These are phyloP conservation scores for Setophaga kirtlandii DNA, from an alignment of 2,113 vertebrate species.

Conservation along the genomic window DNA sequence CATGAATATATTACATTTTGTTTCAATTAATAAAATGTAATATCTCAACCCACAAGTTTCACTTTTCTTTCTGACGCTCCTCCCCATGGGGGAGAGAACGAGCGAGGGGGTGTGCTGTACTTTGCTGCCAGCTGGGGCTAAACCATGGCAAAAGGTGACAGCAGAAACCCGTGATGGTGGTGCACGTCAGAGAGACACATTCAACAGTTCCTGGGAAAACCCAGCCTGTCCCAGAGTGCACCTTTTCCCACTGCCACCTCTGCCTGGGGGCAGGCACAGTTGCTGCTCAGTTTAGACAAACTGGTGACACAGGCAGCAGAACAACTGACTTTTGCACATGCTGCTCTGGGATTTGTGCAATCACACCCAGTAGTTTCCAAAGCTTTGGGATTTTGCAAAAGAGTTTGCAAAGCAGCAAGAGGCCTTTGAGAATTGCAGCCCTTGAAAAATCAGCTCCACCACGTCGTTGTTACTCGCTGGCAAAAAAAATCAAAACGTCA, in stretches of 20 bases:
- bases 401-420: not conserved
- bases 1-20: not conserved
- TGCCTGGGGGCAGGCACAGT: not conserved
- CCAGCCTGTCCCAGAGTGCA: not conserved
- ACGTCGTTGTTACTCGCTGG: not conserved
- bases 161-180: not conserved
- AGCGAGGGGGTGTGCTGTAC: accelerated
- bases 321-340: not conserved
- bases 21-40: not conserved
- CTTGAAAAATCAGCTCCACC: not conserved
- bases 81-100: not conserved
- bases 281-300: not conserved
- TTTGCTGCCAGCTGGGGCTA: not conserved
- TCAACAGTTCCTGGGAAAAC: not conserved
- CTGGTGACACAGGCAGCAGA: constrained; percentile 14
- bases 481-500: not conserved
- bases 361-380: not conserved
- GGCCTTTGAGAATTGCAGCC: not conserved
- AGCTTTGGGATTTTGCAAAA: constrained; percentile 1
- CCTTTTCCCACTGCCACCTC: not conserved
- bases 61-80: not conserved
- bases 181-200: not conserved
- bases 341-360: not conserved
- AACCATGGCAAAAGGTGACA: not conserved
- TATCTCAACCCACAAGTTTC: not conserved